phyloP scores from a whole-genome alignment of 2,888 invertebrate genomes.

The Brenthis hecate region DNA sequence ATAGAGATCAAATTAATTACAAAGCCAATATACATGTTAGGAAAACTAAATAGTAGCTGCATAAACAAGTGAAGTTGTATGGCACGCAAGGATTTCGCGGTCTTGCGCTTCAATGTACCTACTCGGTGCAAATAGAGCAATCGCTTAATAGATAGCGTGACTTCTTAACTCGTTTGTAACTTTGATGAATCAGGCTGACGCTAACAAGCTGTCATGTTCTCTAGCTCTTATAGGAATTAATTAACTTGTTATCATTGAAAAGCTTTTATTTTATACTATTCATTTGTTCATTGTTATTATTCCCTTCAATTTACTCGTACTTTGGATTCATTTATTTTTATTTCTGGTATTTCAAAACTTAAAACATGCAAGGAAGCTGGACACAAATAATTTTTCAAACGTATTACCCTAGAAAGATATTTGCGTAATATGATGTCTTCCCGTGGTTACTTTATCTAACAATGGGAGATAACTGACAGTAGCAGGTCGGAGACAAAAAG shows the following conservation, averaged over 20 bases:
- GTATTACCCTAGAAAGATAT: constrained; percentile 4
- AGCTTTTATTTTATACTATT: neutral
- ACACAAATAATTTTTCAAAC: neutral
- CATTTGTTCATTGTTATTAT: no score
- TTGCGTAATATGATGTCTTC: constrained; percentile 20
- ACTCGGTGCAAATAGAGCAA: constrained; percentile 28
- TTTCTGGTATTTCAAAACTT: neutral
- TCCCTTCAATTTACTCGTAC: no score
- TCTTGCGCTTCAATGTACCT: constrained; percentile 16
- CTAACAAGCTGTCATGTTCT: constrained; percentile 34
- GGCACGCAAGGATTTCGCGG: constrained; percentile 26
- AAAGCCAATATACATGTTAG: constrained; percentile 2
- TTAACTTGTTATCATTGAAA: constrained; percentile 8
- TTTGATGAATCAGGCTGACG: constrained; percentile 35
- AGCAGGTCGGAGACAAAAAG: constrained; percentile 64
- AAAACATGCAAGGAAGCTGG: neutral
- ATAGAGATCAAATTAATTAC: neutral
- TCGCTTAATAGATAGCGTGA: constrained; percentile 38
- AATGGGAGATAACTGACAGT: constrained; percentile 57
- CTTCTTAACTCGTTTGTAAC: constrained; percentile 36
- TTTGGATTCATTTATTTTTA: neutral
- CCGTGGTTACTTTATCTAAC: constrained; percentile 30
- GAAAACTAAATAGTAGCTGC: constrained; percentile 4
- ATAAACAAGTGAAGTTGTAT: constrained; percentile 15
- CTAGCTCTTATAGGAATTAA: constrained; percentile 16